Base-by-base conservation (phyloP, 2,888 invertebrate species). In the Brachyopa scutellaris region DNA sequence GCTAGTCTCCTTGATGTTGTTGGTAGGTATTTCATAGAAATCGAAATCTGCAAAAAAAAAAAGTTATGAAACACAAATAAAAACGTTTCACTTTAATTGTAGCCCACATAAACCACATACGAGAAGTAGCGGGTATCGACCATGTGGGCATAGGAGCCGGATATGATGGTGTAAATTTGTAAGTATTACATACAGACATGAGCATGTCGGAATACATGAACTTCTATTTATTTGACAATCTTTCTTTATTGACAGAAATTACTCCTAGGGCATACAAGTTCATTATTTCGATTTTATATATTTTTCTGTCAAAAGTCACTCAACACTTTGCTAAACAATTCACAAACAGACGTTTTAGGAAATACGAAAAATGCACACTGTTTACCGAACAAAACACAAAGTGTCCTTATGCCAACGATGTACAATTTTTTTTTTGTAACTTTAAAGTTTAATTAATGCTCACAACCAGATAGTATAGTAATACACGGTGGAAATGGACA, bases 71-170 rank as follows among this genome's bases (percentile, higher is more conserved):
- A n/a, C n/a, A n/a, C n/a, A n/a, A n/a, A n/a, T n/a, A n/a, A n/a
- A n/a, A n/a, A n/a, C n/a, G n/a, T 57, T 67, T 31, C 61, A 33
- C 29, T 53, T 49, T 64, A 11, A 23, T 83, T 85, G 23, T 92
- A 96, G 97, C 95, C 80, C 97, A 97, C 91, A 96, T 97, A 91
- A 96, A 97, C 92, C 96, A 97, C 91, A 95, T 97, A 88, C 92
- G 95, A 84, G 94, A 95, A 87, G 93, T 96, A 82, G 96, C 96
- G 33, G 97, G 97, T 74, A 94, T 96, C 85, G 96, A 97, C 91
- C 94, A 95, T 90, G 95, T 97, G 62, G 97, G 97, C 80, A 93
- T 97, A 83, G 97, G 97, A 51, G 96, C 96, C 59, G 97, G 96
- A 85, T 97, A 95, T 91, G 96, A 97, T 89, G 96, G 97, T 86